A percentile compares a stretch with the other conserved stretches of the same genome.
phyloP scores from a whole-genome alignment of 2,888 invertebrate species.

The Onthophagus sagittarius region DNA sequence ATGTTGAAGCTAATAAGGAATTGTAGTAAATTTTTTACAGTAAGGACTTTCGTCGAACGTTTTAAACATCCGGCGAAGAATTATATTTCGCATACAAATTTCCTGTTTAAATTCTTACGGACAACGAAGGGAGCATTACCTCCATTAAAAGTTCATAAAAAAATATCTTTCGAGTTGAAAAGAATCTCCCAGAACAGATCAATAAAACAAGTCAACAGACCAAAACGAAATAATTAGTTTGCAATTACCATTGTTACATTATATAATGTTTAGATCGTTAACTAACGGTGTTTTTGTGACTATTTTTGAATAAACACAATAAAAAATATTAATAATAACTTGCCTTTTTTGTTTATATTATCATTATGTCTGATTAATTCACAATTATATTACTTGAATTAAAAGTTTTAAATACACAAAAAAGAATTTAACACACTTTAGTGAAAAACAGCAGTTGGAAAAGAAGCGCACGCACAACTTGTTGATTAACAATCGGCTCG shows the following conservation, averaged over 20 bases:
- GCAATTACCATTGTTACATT: background rate
- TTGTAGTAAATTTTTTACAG: background rate
- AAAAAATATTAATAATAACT: no score
- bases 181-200: background rate
- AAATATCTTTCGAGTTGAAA: no score
- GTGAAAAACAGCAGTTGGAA: background rate
- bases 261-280: background rate
- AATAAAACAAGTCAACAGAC: background rate
- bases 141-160: background rate
- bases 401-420: background rate
- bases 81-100: background rate
- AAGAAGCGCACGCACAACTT: background rate
- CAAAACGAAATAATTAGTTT: background rate
- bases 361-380: no score
- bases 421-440: background rate
- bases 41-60: background rate
- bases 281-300: background rate
- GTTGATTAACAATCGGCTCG: background rate
- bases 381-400: no score
- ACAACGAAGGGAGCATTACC: background rate
- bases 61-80: background rate
- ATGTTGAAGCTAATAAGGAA: background rate
- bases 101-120: background rate
- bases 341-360: no score
- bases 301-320: background rate